phyloP scores from a whole-genome alignment of 2,113 vertebrate genomes.

The Micromys minutus region DNA sequence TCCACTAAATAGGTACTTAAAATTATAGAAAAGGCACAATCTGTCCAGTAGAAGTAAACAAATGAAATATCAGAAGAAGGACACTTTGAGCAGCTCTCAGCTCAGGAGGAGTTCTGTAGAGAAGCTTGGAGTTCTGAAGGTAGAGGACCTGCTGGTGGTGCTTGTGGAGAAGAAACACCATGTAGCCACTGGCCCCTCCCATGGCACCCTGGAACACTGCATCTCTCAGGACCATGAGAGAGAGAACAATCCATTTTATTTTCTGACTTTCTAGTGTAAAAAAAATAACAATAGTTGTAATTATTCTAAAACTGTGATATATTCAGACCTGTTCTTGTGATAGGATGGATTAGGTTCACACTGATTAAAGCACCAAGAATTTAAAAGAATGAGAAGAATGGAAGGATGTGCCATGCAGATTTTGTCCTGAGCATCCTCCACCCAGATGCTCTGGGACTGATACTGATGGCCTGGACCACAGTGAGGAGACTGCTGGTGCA shows the following conservation, averaged over 20 bases:
- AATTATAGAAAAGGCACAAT: not conserved
- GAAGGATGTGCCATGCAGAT: not conserved
- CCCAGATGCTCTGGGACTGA: too few relatives aligned
- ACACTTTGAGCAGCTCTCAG: not conserved
- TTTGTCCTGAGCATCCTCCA: too few relatives aligned
- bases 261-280: not conserved
- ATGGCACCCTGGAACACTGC: too few relatives aligned
- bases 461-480: too few relatives aligned
- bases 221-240: too few relatives aligned
- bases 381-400: not conserved
- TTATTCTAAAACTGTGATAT: accelerated
- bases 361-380: not conserved
- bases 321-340: not conserved
- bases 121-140: too few relatives aligned
- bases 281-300: not conserved
- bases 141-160: too few relatives aligned
- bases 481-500: too few relatives aligned
- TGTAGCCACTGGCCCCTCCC: too few relatives aligned
- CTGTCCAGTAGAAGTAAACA: not conserved
- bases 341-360: not conserved
- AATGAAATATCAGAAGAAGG: not conserved
- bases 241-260: not conserved
- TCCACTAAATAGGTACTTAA: not conserved
- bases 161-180: too few relatives aligned
- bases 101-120: too few relatives aligned